These are phyloP conservation scores for Bombus impatiens DNA, from an alignment of 1,140 invertebrate genomes.

Conservation along the genomic window DNA sequence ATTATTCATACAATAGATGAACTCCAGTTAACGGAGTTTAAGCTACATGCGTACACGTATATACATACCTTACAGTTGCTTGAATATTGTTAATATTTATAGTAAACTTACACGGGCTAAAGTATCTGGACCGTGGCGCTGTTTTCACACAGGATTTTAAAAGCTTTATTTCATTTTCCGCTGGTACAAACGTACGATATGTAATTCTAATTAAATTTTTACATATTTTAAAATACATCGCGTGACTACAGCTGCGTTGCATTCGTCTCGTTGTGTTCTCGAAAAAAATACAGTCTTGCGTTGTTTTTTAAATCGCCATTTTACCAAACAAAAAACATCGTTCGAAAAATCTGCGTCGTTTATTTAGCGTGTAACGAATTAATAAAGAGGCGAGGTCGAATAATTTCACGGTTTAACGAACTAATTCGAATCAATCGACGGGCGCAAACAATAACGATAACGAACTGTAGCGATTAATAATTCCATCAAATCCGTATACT, in stretches of 20 bases:
- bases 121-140: neutral
- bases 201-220: conserved; percentile 24
- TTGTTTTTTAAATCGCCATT: neutral
- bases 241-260: neutral
- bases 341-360: neutral
- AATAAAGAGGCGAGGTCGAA: neutral
- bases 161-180: conserved; percentile 4
- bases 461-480: conserved; percentile 1
- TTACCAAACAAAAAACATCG: neutral
- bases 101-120: conserved; percentile 1
- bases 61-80: neutral
- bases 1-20: conserved; percentile 49
- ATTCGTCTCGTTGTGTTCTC: neutral
- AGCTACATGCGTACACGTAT: conserved; percentile 24
- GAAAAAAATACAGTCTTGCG: neutral
- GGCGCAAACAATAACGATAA: neutral
- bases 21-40: conserved; percentile 38
- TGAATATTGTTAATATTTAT: conserved; percentile 42
- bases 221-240: neutral
- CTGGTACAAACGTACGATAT: neutral
- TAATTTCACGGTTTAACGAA: neutral
- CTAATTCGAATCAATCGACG: neutral
- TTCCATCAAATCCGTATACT: neutral
- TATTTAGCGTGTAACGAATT: neutral
- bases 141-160: neutral